phyloP scores from a whole-genome alignment of 2,113 vertebrate genomes.

The Dunckerocampus dactyliophorus region DNA sequence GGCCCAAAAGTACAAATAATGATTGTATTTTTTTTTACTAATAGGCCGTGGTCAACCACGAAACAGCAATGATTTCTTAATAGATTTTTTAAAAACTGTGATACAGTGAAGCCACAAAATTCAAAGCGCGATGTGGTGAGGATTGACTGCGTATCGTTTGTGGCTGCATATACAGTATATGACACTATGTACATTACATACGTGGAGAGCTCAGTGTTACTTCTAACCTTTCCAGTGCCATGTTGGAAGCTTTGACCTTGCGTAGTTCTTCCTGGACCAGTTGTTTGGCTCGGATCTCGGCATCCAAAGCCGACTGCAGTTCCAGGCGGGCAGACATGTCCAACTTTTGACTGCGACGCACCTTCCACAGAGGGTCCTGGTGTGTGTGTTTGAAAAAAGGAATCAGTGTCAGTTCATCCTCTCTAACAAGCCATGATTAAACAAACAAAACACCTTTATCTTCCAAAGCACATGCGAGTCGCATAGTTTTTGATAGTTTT shows the following conservation, averaged over 20 bases:
- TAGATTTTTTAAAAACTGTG: too few relatives aligned
- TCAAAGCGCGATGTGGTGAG: neutral
- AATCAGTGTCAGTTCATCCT: neutral
- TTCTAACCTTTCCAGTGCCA: slow-evolving; percentile 87
- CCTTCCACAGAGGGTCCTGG: slow-evolving; percentile 96
- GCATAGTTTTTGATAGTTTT: neutral
- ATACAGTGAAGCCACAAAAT: too few relatives aligned
- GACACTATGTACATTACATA: neutral
- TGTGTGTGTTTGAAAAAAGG: neutral
- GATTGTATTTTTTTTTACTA: too few relatives aligned
- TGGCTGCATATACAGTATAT: neutral
- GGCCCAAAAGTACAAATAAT: too few relatives aligned
- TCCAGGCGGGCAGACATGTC: slow-evolving; percentile 97
- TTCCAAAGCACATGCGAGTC: neutral
- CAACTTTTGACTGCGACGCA: slow-evolving; percentile 93
- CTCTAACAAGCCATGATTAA: too few relatives aligned
- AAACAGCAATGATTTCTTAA: too few relatives aligned
- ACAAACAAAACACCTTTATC: too few relatives aligned
- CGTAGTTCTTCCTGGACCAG: slow-evolving; percentile 91
- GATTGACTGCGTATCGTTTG: too few relatives aligned
- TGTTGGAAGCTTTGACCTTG: slow-evolving; percentile 83
- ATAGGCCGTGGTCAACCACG: too few relatives aligned
- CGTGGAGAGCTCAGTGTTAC: neutral
- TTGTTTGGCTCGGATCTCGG: slow-evolving; percentile 94
- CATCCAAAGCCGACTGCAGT: slow-evolving; percentile 94